Base-by-base conservation (phyloP, 1,140 invertebrate genomes). In the Drosophila watanabei region DNA sequence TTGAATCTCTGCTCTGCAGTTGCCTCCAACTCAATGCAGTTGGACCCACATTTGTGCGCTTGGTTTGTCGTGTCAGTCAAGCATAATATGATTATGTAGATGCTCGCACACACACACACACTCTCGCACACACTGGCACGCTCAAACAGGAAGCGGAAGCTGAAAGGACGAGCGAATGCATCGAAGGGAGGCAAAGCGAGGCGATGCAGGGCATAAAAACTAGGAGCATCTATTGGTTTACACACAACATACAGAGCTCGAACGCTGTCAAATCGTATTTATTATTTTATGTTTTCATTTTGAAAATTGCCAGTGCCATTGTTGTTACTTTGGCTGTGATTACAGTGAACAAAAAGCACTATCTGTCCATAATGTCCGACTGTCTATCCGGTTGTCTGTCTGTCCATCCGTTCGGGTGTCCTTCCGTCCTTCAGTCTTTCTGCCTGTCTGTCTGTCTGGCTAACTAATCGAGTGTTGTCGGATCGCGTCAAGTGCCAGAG, bases 231-330 rank as follows among this genome's bases (percentile, higher is more conserved):
- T 79, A 79, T 79, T 62, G 75, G 75, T 24, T 43, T 69, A 70
- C 75, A 69, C 48, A 52, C 37, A 51, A 39, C 16, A 41, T 7
- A n/a, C 51, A 37, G 16, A 57, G 37, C 33, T 33, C 32, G n/a
- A 72, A 54, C 78, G 75, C 86, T 89, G 85, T 89, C 85, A 88
- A 88, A 88, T 89, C 78, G 81, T 88, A 88, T 88, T 88, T 88
- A 88, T 89, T 89, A 90, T 89, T 90, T 89, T 85, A 90, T 89
- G 85, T 90, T 89, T 89, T 89, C 85, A 89, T 89, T 89, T 89
- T 90, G 86, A 82, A 89, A 89, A 89, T 89, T 89, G 85, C 82
- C 79, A 85, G 48, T 65, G 71, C 77, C 65, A 45, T 65, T 69
- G 75, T 33, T 73, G 65, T 48, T 57, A 48, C 49, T 73, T 45